These are phyloP conservation scores for Hippocampus barbouri DNA, from an alignment of 2,113 vertebrate genomes.

Conservation along the genomic window DNA sequence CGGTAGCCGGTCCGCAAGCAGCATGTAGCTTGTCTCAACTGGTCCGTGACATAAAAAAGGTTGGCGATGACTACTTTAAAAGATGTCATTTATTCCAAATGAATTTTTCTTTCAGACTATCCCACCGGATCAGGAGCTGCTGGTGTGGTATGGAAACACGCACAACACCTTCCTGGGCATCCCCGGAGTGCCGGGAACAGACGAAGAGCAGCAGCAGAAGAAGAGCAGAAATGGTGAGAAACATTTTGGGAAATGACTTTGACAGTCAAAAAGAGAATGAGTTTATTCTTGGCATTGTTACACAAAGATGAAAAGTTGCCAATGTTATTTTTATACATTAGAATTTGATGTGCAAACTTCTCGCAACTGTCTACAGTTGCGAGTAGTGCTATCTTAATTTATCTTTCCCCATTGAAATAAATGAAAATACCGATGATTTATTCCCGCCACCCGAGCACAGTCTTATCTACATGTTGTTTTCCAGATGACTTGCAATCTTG, in stretches of 20 bases:
- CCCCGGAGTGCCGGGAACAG: conserved; percentile 85
- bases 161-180: conserved; percentile 96
- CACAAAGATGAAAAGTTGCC: not conserved
- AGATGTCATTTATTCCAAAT: too few species aligned
- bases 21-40: too few species aligned
- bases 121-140: conserved; percentile 93
- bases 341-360: not conserved
- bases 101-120: conserved; percentile 56
- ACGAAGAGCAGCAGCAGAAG: conserved; percentile 86
- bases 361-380: not conserved
- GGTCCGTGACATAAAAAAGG: too few species aligned
- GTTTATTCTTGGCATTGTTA: not conserved
- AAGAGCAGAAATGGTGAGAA: conserved; percentile 85
- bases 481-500: conserved; percentile 82
- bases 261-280: not conserved
- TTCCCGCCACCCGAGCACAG: too few species aligned
- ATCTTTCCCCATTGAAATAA: too few species aligned
- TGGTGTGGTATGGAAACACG: conserved; percentile 96
- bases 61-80: too few species aligned
- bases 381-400: too few species aligned
- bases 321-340: not conserved
- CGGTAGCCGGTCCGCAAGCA: too few species aligned
- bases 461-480: not conserved
- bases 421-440: too few species aligned
- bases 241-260: not conserved